Evolutionary conservation across 2,888 invertebrate genomes (phyloP).

Genomic region (Amiota minor): DNA sequence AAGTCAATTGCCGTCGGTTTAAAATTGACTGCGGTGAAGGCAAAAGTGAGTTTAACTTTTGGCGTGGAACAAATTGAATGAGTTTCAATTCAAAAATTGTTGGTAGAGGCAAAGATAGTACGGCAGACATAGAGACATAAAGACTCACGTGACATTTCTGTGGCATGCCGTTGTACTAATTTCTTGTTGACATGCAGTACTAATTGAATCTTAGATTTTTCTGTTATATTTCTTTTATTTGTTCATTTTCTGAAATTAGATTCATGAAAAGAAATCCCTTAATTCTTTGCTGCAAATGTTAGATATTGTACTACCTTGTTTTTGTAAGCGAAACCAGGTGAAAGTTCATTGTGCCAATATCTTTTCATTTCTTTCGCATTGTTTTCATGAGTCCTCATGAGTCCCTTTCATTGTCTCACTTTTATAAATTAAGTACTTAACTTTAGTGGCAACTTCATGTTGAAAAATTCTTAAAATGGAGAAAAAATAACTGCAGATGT

Average conservation of each 20-base stretch:
- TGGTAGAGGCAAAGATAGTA: not conserved
- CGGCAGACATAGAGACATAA: not conserved
- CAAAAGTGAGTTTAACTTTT: not conserved
- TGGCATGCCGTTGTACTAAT: not conserved
- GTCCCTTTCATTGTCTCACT: constrained; percentile 43
- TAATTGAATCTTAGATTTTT: too few species aligned
- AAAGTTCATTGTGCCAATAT: constrained; percentile 64
- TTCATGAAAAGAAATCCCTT: too few species aligned
- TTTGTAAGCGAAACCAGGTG: constrained; percentile 21
- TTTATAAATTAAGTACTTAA: constrained; percentile 65
- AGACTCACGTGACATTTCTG: constrained; percentile 2
- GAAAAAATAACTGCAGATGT: constrained; percentile 44
- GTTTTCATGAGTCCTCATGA: not conserved
- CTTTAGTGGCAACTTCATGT: constrained; percentile 43
- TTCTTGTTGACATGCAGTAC: constrained; percentile 1
- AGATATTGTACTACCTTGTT: too few species aligned
- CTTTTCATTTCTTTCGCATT: constrained; percentile 8
- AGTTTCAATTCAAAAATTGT: not conserved
- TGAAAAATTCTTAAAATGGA: too few species aligned
- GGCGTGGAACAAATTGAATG: not conserved
- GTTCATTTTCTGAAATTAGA: too few species aligned
- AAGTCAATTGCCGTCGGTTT: constrained; percentile 9
- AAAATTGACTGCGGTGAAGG: not conserved
- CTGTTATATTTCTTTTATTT: too few species aligned
- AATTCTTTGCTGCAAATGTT: too few species aligned